A percentile compares a stretch with the other conserved stretches of the same genome.
Conservation (phyloP, 2,113 vertebrate genomes). For the Dipodomys spectabilis region DNA sequence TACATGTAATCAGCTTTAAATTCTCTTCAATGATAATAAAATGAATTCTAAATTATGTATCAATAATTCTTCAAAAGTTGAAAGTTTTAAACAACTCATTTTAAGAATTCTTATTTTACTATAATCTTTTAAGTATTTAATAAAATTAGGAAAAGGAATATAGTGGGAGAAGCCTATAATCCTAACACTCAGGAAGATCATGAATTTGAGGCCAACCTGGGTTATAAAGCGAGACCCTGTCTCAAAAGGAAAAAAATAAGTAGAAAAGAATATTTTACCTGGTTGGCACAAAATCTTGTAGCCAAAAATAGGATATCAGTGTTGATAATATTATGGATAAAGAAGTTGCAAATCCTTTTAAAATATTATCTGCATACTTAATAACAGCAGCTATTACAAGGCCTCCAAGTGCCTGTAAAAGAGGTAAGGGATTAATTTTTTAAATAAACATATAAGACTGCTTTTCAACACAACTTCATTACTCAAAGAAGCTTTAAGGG, state of each 20-base stretch:
- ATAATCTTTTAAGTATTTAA: background rate
- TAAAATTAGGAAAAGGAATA: constrained; percentile 8
- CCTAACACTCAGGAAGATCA: background rate
- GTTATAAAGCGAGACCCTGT: background rate
- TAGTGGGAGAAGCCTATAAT: background rate
- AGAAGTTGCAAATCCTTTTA: constrained; percentile 98
- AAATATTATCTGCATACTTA: constrained; percentile 99
- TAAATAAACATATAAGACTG: constrained; percentile 21
- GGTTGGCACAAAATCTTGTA: constrained; percentile 96
- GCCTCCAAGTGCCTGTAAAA: constrained; percentile 95
- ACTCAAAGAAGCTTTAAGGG: background rate
- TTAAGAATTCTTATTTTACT: constrained; percentile 37
- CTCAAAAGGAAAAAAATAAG: background rate
- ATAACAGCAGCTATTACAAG: constrained; percentile 98
- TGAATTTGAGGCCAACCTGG: background rate
- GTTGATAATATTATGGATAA: constrained; percentile 99
- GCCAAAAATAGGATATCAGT: constrained; percentile 97
- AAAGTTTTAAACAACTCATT: background rate
- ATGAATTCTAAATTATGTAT: constrained; percentile 45
- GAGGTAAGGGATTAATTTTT: constrained; percentile 68
- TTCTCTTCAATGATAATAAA: constrained; percentile 12
- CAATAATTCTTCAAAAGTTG: constrained; percentile 28
- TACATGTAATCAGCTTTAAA: no score
- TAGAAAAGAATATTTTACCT: constrained; percentile 86
- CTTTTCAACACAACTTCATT: constrained; percentile 37